phyloP scores from a whole-genome alignment of 2,888 invertebrate species.

The Zygothrica quintamaculata region DNA sequence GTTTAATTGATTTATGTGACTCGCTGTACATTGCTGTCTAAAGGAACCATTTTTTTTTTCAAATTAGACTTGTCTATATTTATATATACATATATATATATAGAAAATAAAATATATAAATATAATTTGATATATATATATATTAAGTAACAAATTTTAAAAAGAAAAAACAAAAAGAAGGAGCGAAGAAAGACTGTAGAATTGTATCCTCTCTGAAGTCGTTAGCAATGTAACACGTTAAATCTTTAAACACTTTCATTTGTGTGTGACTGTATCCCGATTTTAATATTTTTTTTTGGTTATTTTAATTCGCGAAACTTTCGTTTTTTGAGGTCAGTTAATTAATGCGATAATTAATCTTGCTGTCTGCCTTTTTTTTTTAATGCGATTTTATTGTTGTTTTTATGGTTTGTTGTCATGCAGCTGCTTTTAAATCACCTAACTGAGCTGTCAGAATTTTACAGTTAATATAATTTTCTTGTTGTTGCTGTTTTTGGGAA shows the following conservation, averaged over 20 bases:
- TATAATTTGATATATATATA: too few relatives aligned
- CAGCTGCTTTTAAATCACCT: conserved; percentile 68
- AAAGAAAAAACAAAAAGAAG: too few relatives aligned
- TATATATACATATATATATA: background rate
- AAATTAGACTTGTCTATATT: background rate
- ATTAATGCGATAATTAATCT: conserved; percentile 83
- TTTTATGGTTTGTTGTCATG: conserved; percentile 51
- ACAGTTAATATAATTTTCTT: conserved; percentile 63
- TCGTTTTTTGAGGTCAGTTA: conserved; percentile 82
- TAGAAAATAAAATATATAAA: too few relatives aligned
- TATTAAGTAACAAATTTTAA: too few relatives aligned
- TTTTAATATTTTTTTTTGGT: conserved; percentile 13
- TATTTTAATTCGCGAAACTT: conserved; percentile 64
- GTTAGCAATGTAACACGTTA: too few relatives aligned
- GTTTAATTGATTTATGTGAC: conserved; percentile 45
- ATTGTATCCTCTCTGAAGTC: too few relatives aligned
- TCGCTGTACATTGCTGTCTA: too few relatives aligned
- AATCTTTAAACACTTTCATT: conserved; percentile 52
- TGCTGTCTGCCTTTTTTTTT: conserved; percentile 39
- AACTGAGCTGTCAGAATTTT: conserved; percentile 76
- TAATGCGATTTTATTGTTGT: conserved; percentile 28
- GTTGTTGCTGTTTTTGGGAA: conserved; percentile 11
- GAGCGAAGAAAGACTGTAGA: too few relatives aligned
- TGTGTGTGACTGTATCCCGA: conserved; percentile 24
- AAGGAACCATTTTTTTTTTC: too few relatives aligned